A percentile compares a stretch with the other conserved stretches of the same genome.
Conservation (phyloP, 53 echinoderm and acorn worm genomes). For the Echinometra lucunter region DNA sequence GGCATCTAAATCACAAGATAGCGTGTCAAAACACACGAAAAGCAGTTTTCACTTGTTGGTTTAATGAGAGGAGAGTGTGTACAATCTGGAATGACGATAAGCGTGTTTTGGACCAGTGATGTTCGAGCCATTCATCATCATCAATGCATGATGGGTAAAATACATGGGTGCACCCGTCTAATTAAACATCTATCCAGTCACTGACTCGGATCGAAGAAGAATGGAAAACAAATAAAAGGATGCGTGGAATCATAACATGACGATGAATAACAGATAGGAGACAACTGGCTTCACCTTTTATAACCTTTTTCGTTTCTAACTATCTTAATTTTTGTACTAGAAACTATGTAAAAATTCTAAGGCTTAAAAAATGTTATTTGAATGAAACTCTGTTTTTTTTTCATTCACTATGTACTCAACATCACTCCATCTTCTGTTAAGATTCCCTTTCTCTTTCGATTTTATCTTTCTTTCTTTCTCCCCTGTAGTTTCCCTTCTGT, state of each 20-base stretch:
- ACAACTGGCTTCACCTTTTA: neutral
- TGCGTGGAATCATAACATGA: neutral
- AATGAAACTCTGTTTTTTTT: no score
- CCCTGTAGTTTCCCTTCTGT: no score
- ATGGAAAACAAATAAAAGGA: slow-evolving; percentile 27
- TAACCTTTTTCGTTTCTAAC: no score
- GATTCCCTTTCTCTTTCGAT: no score
- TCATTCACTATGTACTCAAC: no score
- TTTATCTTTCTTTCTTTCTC: no score
- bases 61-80: neutral
- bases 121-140: neutral
- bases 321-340: no score
- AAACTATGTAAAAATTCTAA: no score
- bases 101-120: neutral
- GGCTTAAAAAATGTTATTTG: no score
- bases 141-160: slow-evolving; percentile 19
- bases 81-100: neutral
- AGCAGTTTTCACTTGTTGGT: neutral
- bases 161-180: neutral
- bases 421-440: no score
- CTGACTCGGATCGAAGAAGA: neutral
- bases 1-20: neutral
- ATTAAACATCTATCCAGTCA: slow-evolving; percentile 42
- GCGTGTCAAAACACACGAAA: neutral
- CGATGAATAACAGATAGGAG: neutral